Base-by-base conservation (phyloP, 2,113 vertebrate genomes). In the Helogale parvula region DNA sequence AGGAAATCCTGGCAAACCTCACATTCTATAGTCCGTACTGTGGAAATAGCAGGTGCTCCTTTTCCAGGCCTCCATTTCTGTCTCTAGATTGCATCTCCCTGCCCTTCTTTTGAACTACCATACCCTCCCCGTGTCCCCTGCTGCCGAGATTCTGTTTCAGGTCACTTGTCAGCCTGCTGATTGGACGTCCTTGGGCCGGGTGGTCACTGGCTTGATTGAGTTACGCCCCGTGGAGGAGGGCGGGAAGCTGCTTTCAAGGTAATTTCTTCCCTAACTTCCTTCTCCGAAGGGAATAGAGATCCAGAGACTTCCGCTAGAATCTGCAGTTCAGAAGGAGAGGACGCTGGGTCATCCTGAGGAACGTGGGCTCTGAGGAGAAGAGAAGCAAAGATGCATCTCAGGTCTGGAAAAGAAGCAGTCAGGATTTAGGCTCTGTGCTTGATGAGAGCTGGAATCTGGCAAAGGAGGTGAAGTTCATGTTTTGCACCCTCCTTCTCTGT, bases 401-500 rank as follows among this genome's bases (percentile, higher is more conserved):
- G 66, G 11, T 38, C 29, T 80, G 83, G 90, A 31, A 83, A 63
- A 57, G 11, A 45, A 94, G 65, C 45, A 9, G 10, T 0, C 33
- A 25, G 29, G 45, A 23, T 35, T 60, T 57, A 10, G 54, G 16
- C 27, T 83, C 50, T 35, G 29, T 25, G 65, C 35, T 65, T 69
- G 57, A 7, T 29, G 6, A 33, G 35, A 52, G 80, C 21, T 11
- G 23, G 65, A 16, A 7, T 47, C 52, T 45, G 31, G 9, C 52
- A 14, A 29, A 13, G 14, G 72, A 69, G 84, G 17, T 1, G 3
- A 41, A 66, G 17, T 23, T 9, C 12, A 29, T 1, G 0, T n/a
- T 12, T 17, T 1, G 27, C 4, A 13, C 33, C 35, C 4, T 4
- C 47, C 11, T 0, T 6, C 16, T 74, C 19, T 14, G 0, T 16